Conservation (phyloP, 1,140 invertebrate genomes). For the Micrasema longulum region DNA sequence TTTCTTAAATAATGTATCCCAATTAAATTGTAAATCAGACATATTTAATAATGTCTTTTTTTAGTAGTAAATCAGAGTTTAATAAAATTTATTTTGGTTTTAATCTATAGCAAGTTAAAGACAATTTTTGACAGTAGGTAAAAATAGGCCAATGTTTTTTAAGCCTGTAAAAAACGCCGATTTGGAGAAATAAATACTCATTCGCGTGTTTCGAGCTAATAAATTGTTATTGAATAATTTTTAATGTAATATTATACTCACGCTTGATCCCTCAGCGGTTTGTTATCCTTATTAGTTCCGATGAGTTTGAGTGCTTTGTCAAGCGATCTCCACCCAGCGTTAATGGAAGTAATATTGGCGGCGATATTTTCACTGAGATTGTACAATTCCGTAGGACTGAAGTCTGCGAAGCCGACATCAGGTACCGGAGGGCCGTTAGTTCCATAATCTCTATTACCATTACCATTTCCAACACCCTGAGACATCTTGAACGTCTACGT, state of each 20-base stretch:
- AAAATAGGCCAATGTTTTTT: no score
- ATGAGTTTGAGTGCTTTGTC: slow-evolving; percentile 81
- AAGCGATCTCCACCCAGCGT: slow-evolving; percentile 75
- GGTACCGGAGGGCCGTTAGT: slow-evolving; percentile 68
- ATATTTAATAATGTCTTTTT: no score
- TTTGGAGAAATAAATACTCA: no score
- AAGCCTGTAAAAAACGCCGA: no score
- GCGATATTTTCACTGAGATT: slow-evolving; percentile 81
- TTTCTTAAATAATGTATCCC: no score
- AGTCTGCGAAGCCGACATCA: slow-evolving; percentile 74
- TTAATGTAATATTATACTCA: slow-evolving; percentile 24
- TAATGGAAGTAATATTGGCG: slow-evolving; percentile 83
- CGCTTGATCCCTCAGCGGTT: slow-evolving; percentile 60
- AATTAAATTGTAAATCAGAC: no score
- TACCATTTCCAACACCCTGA: slow-evolving; percentile 58
- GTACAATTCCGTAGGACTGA: slow-evolving; percentile 80
- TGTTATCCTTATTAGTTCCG: slow-evolving; percentile 81
- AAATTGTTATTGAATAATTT: no score
- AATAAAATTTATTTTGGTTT: no score
- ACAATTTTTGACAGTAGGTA: no score
- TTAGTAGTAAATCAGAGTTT: no score
- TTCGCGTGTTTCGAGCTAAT: no score
- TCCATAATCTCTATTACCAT: slow-evolving; percentile 67
- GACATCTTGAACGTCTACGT: slow-evolving; percentile 58
- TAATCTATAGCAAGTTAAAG: no score